Evolutionary conservation across 1,140 invertebrate genomes (phyloP).

Genomic region (Drosophila busckii): DNA sequence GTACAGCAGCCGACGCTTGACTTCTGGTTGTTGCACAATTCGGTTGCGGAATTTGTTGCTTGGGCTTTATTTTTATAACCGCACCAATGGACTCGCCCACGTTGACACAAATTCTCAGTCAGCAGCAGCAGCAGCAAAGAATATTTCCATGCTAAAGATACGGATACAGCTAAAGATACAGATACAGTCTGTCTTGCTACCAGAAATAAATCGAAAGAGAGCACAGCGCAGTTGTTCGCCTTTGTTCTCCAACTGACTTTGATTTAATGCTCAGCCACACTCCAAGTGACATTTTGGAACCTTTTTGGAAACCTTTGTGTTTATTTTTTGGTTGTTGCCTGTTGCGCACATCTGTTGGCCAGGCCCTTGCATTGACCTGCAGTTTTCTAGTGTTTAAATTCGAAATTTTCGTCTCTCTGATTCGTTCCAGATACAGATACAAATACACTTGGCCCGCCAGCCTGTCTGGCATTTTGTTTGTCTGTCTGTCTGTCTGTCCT

Average conservation of each 20-base stretch:
- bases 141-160: slow-evolving; percentile 50
- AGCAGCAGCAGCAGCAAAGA: slow-evolving; percentile 32
- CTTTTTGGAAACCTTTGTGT: slow-evolving; percentile 38
- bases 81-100: slow-evolving; percentile 54
- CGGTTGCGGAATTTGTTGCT: slow-evolving; percentile 35
- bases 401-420: slow-evolving; percentile 34
- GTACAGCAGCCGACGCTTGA: too few relatives aligned
- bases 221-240: slow-evolving; percentile 1
- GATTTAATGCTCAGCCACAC: slow-evolving; percentile 61
- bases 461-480: slow-evolving; percentile 52
- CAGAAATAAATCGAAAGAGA: slow-evolving; percentile 9
- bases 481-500: slow-evolving; percentile 35
- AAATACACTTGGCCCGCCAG: slow-evolving; percentile 47
- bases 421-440: slow-evolving; percentile 59
- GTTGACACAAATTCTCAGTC: slow-evolving; percentile 62
- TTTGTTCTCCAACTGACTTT: slow-evolving; percentile 40
- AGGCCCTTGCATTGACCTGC: slow-evolving; percentile 36
- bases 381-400: slow-evolving; percentile 41
- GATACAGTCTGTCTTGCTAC: slow-evolving; percentile 34
- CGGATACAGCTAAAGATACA: slow-evolving; percentile 29
- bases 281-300: slow-evolving; percentile 56
- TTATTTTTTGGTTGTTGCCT: slow-evolving; percentile 35
- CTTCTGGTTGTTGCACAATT: too few relatives aligned
- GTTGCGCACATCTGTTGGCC: slow-evolving; percentile 67
- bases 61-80: slow-evolving; percentile 51